Percentiles rank a stretch among this genome's conserved stretches.
Evolutionary conservation across 2,797 vertebrate genomes (phyloP).

Genomic region (Myotis myotis): DNA sequence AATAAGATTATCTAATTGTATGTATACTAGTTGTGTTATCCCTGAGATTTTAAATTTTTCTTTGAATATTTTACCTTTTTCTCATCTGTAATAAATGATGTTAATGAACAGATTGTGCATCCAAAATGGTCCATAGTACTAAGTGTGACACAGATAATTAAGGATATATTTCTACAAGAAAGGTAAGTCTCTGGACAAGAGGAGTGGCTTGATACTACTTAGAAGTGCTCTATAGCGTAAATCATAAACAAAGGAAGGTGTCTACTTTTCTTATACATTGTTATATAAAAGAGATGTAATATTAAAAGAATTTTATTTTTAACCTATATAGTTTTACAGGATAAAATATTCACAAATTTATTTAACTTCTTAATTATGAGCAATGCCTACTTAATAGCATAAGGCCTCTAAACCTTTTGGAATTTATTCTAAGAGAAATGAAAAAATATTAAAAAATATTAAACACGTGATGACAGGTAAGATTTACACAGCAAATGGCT

Average conservation of each 20-base stretch:
- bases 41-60: neutral
- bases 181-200: neutral
- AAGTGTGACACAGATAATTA: neutral
- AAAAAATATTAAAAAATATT: neutral
- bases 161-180: neutral
- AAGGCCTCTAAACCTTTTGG: neutral
- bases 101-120: neutral
- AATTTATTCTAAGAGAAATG: neutral
- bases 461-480: neutral
- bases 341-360: neutral
- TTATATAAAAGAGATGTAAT: neutral
- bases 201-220: neutral
- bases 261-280: neutral
- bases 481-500: neutral
- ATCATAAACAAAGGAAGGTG: neutral
- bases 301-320: neutral
- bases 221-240: neutral
- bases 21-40: neutral
- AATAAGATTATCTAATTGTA: neutral
- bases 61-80: neutral
- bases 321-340: neutral
- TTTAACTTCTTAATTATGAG: neutral
- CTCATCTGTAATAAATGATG: neutral
- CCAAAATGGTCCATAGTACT: neutral
- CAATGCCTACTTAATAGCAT: neutral